Conservation (phyloP, 1,140 invertebrate genomes). For the Drosophila trapezifrons region DNA sequence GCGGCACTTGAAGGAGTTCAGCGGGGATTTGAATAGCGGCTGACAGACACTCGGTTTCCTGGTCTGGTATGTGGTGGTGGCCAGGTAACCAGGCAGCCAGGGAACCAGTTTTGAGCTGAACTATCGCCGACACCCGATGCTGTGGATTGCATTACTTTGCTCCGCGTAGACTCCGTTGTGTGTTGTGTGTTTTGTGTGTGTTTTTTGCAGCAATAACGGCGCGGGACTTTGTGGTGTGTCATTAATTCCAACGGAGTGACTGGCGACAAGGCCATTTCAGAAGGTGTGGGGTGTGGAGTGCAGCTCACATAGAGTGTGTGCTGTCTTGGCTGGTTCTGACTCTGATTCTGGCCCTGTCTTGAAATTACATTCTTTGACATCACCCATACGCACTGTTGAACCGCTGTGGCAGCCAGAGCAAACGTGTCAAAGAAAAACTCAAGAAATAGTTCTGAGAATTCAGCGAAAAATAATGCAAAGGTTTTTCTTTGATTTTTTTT, state of each 20-base stretch:
- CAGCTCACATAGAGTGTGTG: conserved; percentile 16
- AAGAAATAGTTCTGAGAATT: neutral
- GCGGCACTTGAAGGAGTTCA: conserved; percentile 31
- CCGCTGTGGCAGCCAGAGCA: neutral
- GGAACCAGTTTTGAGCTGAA: conserved; percentile 53
- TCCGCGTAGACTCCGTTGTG: neutral
- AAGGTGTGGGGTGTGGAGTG: conserved; percentile 29
- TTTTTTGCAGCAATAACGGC: conserved; percentile 54
- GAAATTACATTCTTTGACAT: conserved; percentile 21
- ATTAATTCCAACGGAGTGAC: conserved; percentile 54
- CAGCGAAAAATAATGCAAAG: neutral
- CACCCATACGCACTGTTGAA: conserved; percentile 62
- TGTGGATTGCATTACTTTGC: conserved; percentile 17
- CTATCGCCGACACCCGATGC: conserved; percentile 31
- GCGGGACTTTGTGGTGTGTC: conserved; percentile 38
- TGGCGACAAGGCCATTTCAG: conserved; percentile 63
- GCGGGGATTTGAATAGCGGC: neutral
- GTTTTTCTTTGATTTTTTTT: neutral
- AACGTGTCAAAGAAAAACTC: neutral
- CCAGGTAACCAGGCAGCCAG: conserved; percentile 10
- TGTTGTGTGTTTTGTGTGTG: neutral
- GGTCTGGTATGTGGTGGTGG: conserved; percentile 39
- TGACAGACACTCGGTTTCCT: conserved; percentile 37
- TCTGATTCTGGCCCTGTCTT: neutral
- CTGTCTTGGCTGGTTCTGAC: conserved; percentile 11